These are phyloP conservation scores for Cataglyphis livida DNA, from an alignment of 2,888 invertebrate species.

Conservation along the genomic window DNA sequence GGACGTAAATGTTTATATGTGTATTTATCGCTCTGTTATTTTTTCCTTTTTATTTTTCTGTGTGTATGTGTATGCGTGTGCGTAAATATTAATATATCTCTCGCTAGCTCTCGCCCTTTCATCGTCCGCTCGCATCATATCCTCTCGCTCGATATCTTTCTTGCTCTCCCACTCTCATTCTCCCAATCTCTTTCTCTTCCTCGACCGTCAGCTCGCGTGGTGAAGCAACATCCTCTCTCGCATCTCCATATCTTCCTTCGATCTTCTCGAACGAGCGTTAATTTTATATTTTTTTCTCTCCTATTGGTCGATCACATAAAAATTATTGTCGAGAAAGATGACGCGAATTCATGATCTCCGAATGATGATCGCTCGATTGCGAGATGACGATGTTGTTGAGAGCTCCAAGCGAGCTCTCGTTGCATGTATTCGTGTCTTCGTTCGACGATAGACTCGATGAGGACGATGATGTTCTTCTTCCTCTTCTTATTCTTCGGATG, in stretches of 20 bases:
- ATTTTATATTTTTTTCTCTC: not conserved
- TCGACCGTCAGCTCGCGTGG: constrained; percentile 65
- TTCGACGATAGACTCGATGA: constrained; percentile 39
- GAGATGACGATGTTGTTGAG: constrained; percentile 39
- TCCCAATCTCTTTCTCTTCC: constrained; percentile 42
- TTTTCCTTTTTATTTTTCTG: not conserved
- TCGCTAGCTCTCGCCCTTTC: constrained; percentile 64
- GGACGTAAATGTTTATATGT: constrained; percentile 1
- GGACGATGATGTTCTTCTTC: constrained; percentile 23
- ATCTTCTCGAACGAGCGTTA: constrained; percentile 13
- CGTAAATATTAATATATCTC: constrained; percentile 55
- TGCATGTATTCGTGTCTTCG: constrained; percentile 40
- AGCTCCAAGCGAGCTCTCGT: constrained; percentile 39
- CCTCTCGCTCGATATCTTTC: constrained; percentile 68
- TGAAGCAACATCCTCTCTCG: constrained; percentile 28
- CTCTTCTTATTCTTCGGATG: constrained; percentile 68
- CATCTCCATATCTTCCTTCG: constrained; percentile 14
- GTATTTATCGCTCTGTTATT: constrained; percentile 2
- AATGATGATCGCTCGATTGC: constrained; percentile 31
- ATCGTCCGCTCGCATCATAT: constrained; percentile 66
- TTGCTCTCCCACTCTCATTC: constrained; percentile 68
- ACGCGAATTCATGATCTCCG: constrained; percentile 34
- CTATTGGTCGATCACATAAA: not conserved
- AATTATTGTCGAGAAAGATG: constrained; percentile 35
- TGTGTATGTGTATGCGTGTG: constrained; percentile 30